Conservation (phyloP, 2,888 invertebrate genomes). For the Drosophila bunnanda region DNA sequence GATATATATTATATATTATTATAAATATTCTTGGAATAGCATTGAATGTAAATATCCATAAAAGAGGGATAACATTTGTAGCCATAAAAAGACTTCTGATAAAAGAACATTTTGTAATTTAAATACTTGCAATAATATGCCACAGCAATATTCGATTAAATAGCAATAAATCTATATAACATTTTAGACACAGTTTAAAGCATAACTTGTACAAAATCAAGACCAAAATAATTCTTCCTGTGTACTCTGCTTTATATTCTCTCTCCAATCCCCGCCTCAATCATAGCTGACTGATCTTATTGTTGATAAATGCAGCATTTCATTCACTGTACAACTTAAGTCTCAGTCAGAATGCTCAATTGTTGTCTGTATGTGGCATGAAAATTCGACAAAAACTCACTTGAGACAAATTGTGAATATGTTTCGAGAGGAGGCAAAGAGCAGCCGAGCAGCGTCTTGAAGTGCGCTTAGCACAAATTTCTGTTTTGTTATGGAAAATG, state of each 20-base stretch:
- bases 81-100: not conserved
- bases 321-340: slow-evolving; percentile 37
- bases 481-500: slow-evolving; percentile 60
- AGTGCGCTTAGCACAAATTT: slow-evolving; percentile 70
- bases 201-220: too few relatives aligned
- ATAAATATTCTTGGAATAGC: too few relatives aligned
- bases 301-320: slow-evolving; percentile 53
- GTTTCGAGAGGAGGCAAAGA: slow-evolving; percentile 36
- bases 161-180: too few relatives aligned
- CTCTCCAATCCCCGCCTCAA: slow-evolving; percentile 42
- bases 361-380: slow-evolving; percentile 58
- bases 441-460: slow-evolving; percentile 42
- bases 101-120: too few relatives aligned
- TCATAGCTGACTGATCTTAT: slow-evolving; percentile 53
- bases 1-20: not conserved
- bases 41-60: not conserved
- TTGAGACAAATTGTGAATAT: slow-evolving; percentile 81
- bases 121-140: too few relatives aligned
- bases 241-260: not conserved
- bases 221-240: not conserved
- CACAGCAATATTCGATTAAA: not conserved
- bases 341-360: slow-evolving; percentile 51
- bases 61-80: not conserved
- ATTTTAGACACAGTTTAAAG: not conserved
- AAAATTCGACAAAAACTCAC: slow-evolving; percentile 78